Evolutionary conservation across 2,113 vertebrate genomes (phyloP), one percentile per base, ranked within the genome.

Genomic region (Phycodurus eques): DNA sequence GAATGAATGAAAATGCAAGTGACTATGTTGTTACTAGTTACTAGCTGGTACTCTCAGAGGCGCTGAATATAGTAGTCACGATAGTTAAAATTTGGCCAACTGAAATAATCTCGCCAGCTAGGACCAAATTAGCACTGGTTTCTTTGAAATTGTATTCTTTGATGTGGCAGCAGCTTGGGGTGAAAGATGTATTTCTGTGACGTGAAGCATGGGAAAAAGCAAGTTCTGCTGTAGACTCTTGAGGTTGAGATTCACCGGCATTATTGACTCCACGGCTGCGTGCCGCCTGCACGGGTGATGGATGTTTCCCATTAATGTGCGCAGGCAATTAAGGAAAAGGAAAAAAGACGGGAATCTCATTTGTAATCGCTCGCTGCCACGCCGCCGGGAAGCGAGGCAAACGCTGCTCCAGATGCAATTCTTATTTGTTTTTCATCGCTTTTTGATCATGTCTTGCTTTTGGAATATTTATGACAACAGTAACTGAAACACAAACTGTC

Each of bases 251-350:
- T n/a, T 46, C 22, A 9, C 22, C 13, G 14, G 7, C 13, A 13
- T 47, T 66, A 66, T 66, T 66, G 64, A 66, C 64, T 66, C 70
- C 57, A 67, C 47, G 66, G 33, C 70, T 70, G 74, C 73, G 63
- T 76, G 67, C 65, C 49, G 64, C 68, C 67, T 65, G 67, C 39
- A 44, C 19, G 69, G 75, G 78, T 89, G 88, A 92, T 89, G 81
- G 85, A 92, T 90, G 76, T 68, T 51, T 84, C 75, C 82, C 81
- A 87, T 92, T 89, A 88, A 88, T 79, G 67, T 39, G 64, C 68
- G 51, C 60, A 89, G 82, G 87, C 86, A 89, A 90, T 92, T 92
- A 90, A 84, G 31, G 31, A 84, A 80, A 66, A 69, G 56, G 82
- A 72, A 60, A 73, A 71, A 56, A 63, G 74, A 87, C 69, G 39